Evolutionary conservation across 2,888 invertebrate genomes (phyloP), one percentile per base, ranked within the genome.

Genomic region (Harpalus rubripes): DNA sequence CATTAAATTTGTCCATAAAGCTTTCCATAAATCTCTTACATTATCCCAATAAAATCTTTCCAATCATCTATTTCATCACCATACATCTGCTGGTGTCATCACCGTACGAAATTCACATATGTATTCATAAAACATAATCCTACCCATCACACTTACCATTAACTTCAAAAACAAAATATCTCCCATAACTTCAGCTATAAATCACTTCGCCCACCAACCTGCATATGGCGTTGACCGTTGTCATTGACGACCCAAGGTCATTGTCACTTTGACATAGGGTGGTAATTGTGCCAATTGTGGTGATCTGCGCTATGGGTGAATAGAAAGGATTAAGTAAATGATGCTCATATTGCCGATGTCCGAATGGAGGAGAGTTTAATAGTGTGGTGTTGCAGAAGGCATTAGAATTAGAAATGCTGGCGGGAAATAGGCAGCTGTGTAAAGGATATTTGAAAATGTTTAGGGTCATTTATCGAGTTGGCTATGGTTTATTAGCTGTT

Each of bases 311-410:
- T 32, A 15, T n/a, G 39, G 32, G 15, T 68, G 68, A 68, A 68
- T 87, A 86, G 87, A 88, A 89, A 89, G 88, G 89, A 89, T 89
- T 89, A 88, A 87, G 87, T 87, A 87, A 88, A 88, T 87, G 87
- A 87, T 87, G 86, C 85, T 86, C 87, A 88, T 88, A 88, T 88
- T 88, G 88, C 88, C 88, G 88, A 86, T 87, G 87, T 88, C 87
- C 86, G 87, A 61, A 52, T 8, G 12, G 44, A 52, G 32, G 68
- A 63, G 22, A 15, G 12, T 68, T 68, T 68, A 68, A 68, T 68
- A 32, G 68, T 39, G 68, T 22, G 39, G 68, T 12, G 1, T 26
- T 63, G 26, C 15, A n/a, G 16, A 3, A 3, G 16, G 15, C 59
- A 16, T 15, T 15, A 26, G 10, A 63, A 26, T 65, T 26, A 26